Percentiles rank a stretch among this genome's conserved stretches.
Conservation (phyloP, 2,888 invertebrate genomes). For the Noctua comes region DNA sequence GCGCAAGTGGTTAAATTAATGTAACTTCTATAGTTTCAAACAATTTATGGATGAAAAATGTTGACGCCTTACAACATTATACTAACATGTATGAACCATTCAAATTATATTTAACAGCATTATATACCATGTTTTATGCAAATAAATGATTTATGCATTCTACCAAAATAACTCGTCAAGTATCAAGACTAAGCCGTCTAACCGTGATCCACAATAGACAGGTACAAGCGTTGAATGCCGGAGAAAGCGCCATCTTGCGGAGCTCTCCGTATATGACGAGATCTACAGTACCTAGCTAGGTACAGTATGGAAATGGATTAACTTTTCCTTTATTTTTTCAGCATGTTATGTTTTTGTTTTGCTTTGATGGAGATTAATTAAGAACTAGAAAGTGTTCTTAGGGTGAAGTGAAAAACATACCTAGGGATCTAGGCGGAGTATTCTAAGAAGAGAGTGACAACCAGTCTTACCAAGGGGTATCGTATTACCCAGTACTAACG, state of each 20-base stretch:
- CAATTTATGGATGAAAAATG: background rate
- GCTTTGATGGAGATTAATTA: background rate
- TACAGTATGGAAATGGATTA: slow-evolving; percentile 63
- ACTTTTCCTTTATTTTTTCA: slow-evolving; percentile 15
- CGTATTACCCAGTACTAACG: too few species aligned
- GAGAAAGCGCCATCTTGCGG: slow-evolving; percentile 75
- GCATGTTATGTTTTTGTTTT: background rate
- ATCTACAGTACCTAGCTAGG: slow-evolving; percentile 16
- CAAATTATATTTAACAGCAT: background rate
- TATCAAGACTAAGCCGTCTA: slow-evolving; percentile 67
- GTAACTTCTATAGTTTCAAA: background rate
- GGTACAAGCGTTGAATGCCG: slow-evolving; percentile 80
- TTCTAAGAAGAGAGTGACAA: background rate
- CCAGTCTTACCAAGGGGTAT: too few species aligned
- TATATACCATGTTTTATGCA: background rate
- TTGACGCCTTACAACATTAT: background rate
- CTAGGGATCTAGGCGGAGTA: background rate
- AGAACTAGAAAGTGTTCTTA: background rate
- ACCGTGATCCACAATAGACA: slow-evolving; percentile 74
- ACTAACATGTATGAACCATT: background rate
- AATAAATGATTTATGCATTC: background rate
- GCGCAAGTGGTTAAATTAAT: background rate
- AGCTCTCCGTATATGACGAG: slow-evolving; percentile 64
- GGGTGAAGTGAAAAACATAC: background rate
- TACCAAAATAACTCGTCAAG: background rate